Evolutionary conservation across 2,113 vertebrate genomes (phyloP).

Genomic region (Calypte anna): DNA sequence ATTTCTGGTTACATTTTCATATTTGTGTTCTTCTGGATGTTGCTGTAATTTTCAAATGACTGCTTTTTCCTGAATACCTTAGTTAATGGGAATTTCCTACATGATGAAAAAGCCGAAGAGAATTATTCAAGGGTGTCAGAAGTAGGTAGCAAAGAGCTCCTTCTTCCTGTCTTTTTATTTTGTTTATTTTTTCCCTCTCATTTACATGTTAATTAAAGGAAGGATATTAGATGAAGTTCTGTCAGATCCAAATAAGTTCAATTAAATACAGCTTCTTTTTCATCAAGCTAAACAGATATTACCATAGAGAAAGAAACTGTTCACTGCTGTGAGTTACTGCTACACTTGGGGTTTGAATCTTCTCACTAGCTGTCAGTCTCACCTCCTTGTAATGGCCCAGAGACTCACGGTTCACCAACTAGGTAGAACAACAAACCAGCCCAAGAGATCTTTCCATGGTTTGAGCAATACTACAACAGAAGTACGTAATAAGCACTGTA

Average conservation of each 20-base stretch:
- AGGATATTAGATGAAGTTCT: neutral
- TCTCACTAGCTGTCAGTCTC: neutral
- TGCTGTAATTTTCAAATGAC: neutral
- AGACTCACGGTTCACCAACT: neutral
- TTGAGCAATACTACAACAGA: neutral
- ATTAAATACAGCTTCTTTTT: neutral
- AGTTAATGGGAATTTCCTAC: neutral
- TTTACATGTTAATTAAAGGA: neutral
- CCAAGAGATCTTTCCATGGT: neutral
- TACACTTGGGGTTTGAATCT: neutral
- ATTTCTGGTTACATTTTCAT: neutral
- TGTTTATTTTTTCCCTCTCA: neutral
- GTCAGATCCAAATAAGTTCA: neutral
- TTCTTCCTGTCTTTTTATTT: neutral
- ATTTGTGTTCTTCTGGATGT: neutral
- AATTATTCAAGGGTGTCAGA: neutral
- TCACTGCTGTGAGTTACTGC: neutral
- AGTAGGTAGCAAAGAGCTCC: neutral
- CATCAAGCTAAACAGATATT: neutral
- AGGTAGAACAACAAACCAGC: too few species aligned
- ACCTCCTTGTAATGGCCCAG: too few species aligned
- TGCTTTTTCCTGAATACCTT: neutral
- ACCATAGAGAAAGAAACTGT: neutral
- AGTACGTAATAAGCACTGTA: neutral
- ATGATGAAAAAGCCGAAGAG: neutral